These are phyloP conservation scores for Actenoides lindsayi DNA, from an alignment of 2,113 vertebrate species.

Conservation along the genomic window DNA sequence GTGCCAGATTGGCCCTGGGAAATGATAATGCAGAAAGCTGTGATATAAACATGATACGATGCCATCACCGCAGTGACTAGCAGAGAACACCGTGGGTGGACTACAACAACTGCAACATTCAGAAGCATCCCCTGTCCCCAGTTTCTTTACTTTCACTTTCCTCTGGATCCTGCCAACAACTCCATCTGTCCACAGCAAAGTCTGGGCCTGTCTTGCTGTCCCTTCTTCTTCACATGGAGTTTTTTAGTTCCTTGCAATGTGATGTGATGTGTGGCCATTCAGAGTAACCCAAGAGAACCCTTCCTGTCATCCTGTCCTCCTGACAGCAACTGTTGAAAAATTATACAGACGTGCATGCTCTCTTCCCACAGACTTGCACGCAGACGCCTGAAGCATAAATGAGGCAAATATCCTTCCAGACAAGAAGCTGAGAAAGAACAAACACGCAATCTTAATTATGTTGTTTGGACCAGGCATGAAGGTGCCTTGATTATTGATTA, in stretches of 20 bases:
- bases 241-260: background rate
- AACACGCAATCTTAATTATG: background rate
- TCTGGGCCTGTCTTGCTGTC: background rate
- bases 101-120: background rate
- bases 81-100: background rate
- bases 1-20: background rate
- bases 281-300: background rate
- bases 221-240: background rate
- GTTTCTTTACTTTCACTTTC: background rate
- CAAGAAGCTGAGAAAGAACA: background rate
- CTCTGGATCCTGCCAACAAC: background rate
- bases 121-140: background rate
- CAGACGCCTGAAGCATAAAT: background rate
- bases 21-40: background rate
- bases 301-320: background rate
- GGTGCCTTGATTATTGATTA: background rate
- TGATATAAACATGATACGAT: background rate
- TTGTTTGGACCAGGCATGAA: background rate
- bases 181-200: fast-evolving
- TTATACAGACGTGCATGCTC: background rate
- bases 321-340: background rate
- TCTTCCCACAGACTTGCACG: background rate
- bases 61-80: background rate
- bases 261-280: background rate
- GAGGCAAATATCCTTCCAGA: background rate